phyloP scores from a whole-genome alignment of 2,888 invertebrate genomes.

The Mantis religiosa region DNA sequence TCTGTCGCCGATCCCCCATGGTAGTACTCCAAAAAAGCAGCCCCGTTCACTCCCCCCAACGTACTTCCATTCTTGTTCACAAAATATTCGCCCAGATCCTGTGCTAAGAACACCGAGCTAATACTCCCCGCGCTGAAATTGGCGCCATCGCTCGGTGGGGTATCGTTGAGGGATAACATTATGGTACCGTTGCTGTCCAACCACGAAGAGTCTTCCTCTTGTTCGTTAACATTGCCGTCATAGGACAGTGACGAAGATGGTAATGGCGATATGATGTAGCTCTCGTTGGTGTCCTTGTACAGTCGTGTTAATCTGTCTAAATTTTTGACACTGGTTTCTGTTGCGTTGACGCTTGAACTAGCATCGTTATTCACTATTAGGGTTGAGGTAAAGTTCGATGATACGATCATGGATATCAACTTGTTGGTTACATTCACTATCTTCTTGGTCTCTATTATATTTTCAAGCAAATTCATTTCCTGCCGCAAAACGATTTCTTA shows the following conservation, averaged over 20 bases:
- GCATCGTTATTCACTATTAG: background rate
- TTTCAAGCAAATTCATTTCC: background rate
- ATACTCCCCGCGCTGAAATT: background rate
- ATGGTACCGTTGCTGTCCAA: background rate
- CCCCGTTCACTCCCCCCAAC: background rate
- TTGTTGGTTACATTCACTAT: background rate
- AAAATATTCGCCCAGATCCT: conserved; percentile 22
- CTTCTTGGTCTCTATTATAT: background rate
- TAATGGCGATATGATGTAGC: too few species aligned
- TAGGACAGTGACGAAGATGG: too few species aligned
- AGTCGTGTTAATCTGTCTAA: background rate
- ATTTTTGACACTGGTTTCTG: background rate
- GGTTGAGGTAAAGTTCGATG: background rate
- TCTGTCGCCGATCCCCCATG: background rate
- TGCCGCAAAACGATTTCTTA: background rate
- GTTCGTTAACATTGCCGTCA: background rate
- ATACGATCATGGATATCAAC: background rate
- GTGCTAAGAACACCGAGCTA: background rate
- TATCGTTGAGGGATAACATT: background rate
- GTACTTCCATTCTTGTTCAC: conserved; percentile 9
- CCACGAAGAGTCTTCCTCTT: background rate
- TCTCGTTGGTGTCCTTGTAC: background rate
- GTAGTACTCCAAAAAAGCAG: background rate
- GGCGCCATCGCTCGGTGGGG: background rate
- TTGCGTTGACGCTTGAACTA: background rate